These are phyloP conservation scores for Nasalis larvatus DNA, from an alignment of 2,113 vertebrate genomes.

Conservation along the genomic window DNA sequence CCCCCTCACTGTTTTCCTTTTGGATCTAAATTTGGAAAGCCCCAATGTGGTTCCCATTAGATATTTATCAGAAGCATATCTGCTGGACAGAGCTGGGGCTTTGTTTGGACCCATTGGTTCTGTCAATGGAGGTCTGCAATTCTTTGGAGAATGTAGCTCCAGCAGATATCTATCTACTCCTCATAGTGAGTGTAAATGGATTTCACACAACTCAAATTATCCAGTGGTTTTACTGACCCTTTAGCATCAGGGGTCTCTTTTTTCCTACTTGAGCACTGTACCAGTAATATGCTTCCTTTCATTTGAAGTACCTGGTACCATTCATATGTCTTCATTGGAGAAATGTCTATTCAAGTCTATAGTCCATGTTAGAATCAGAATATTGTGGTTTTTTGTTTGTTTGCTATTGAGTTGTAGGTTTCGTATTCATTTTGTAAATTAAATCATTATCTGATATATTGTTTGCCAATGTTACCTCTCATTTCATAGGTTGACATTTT, in stretches of 20 bases:
- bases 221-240: not conserved
- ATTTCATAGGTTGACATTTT: not conserved
- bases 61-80: not conserved
- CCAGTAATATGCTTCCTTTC: not conserved
- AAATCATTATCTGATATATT: not conserved
- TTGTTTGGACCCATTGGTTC: not conserved
- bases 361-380: not conserved
- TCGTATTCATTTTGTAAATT: not conserved
- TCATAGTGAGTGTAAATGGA: not conserved
- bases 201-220: not conserved
- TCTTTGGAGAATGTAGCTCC: not conserved
- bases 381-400: not conserved
- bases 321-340: not conserved
- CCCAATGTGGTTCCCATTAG: not conserved
- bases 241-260: not conserved
- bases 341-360: not conserved
- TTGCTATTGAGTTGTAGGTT: not conserved
- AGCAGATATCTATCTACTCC: not conserved
- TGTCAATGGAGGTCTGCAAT: not conserved
- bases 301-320: not conserved
- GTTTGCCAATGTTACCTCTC: not conserved
- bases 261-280: not conserved
- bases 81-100: not conserved
- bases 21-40: not conserved
- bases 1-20: not conserved